phyloP scores from a whole-genome alignment of 2,888 invertebrate species.

The Scelioninae gen. 2 region DNA sequence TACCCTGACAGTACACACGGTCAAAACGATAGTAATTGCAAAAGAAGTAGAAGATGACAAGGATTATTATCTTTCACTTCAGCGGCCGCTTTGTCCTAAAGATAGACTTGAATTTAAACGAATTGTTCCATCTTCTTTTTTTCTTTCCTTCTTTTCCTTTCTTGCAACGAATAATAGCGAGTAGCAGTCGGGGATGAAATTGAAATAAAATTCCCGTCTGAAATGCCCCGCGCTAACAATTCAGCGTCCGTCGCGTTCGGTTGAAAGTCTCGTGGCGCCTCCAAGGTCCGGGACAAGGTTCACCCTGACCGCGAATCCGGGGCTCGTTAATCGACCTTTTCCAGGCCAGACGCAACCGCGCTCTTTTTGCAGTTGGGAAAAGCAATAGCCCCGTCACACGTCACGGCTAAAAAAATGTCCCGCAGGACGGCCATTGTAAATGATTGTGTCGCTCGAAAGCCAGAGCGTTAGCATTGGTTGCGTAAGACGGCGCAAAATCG shows the following conservation, averaged over 20 bases:
- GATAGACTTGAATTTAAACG: too few relatives aligned
- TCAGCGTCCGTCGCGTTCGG: constrained; percentile 34
- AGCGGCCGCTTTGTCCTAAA: too few relatives aligned
- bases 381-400: neutral
- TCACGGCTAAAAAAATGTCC: constrained; percentile 10
- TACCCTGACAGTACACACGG: too few relatives aligned
- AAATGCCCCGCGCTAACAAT: too few relatives aligned
- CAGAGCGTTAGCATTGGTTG: constrained; percentile 36
- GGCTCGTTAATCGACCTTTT: constrained; percentile 44
- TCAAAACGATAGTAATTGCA: too few relatives aligned
- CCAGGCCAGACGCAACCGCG: neutral
- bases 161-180: too few relatives aligned
- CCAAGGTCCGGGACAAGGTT: constrained; percentile 50
- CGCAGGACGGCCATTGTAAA: constrained; percentile 31
- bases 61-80: too few relatives aligned
- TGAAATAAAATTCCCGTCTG: too few relatives aligned
- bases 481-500: constrained; percentile 20
- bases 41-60: too few relatives aligned
- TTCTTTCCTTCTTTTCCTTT: too few relatives aligned
- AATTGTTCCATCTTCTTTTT: too few relatives aligned
- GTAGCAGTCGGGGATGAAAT: too few relatives aligned
- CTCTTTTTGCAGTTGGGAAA: neutral
- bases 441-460: constrained; percentile 29
- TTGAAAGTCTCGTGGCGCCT: constrained; percentile 49
- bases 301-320: constrained; percentile 57